Percentiles rank a stretch among this genome's conserved stretches.
Evolutionary conservation across 2,888 invertebrate species (phyloP).

Genomic region (Itoplectis maculator): DNA sequence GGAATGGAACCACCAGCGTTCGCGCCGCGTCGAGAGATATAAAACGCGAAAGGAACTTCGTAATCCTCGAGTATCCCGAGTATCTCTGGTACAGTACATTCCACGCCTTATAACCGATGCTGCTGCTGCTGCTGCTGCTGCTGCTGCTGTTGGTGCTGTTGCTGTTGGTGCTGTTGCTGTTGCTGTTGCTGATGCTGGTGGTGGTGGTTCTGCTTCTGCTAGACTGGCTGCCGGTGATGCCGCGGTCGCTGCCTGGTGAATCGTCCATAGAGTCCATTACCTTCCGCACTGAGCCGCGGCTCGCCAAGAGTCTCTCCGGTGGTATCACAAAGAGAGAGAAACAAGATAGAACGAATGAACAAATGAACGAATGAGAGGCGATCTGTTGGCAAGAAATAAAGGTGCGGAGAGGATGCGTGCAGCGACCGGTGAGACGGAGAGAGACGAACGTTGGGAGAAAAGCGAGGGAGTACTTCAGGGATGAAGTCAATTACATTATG

Average conservation of each 20-base stretch:
- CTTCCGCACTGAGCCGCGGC: conserved; percentile 46
- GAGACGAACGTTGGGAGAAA: conserved; percentile 67
- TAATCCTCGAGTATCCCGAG: conserved; percentile 62
- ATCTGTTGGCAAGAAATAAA: conserved; percentile 62
- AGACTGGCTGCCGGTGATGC: conserved; percentile 13
- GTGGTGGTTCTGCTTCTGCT: conserved; percentile 34
- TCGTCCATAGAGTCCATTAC: conserved; percentile 62
- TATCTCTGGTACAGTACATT: conserved; percentile 59
- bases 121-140: conserved; percentile 33
- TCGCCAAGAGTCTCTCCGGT: conserved; percentile 25
- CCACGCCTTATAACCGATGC: conserved; percentile 66
- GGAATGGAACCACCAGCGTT: conserved; percentile 33
- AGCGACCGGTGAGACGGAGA: conserved; percentile 43
- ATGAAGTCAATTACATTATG: conserved; percentile 84
- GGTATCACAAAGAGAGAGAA: conserved; percentile 46
- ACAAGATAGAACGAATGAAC: conserved; percentile 49
- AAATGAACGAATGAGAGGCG: conserved; percentile 57
- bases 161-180: conserved; percentile 48
- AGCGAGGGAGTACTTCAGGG: conserved; percentile 70
- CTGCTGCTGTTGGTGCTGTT: conserved; percentile 24
- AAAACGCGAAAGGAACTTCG: conserved; percentile 57
- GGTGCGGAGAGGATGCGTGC: conserved; percentile 64
- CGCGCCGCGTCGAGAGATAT: conserved; percentile 25
- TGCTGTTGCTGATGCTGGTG: conserved; percentile 19
- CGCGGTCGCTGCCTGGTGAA: conserved; percentile 22